Percentiles rank a stretch among this genome's conserved stretches.
Evolutionary conservation across 2,797 vertebrate genomes (phyloP).

Genomic region (Sebastes minor): DNA sequence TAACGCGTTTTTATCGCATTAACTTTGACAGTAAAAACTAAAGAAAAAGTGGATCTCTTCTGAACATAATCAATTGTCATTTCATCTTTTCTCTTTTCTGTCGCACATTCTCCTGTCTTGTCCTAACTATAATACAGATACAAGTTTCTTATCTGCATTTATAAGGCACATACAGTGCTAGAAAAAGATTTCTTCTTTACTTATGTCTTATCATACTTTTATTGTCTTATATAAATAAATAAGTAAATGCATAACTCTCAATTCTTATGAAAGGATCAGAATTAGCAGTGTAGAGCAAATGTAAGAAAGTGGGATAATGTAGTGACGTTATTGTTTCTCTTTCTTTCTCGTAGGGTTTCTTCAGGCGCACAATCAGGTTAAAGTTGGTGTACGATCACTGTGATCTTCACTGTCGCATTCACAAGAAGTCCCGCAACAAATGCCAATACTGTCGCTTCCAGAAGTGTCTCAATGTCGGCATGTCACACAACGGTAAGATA

Average conservation of each 20-base stretch:
- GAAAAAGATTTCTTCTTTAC: background rate
- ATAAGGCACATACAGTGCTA: background rate
- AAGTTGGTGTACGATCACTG: conserved; percentile 98
- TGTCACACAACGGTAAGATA: conserved; percentile 97
- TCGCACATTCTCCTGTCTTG: background rate
- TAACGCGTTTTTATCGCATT: too few species aligned
- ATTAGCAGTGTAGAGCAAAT: background rate
- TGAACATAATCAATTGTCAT: background rate
- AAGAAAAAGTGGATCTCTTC: background rate
- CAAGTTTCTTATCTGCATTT: background rate
- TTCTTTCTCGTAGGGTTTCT: conserved; percentile 88
- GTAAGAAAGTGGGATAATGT: background rate
- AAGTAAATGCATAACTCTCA: background rate
- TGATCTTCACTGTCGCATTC: conserved; percentile 96
- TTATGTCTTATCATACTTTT: background rate
- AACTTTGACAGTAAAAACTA: background rate
- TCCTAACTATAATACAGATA: background rate
- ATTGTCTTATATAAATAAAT: background rate
- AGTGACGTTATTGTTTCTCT: background rate
- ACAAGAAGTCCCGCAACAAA: conserved; percentile 99
- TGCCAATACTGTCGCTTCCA: conserved; percentile 99
- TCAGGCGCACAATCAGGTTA: conserved; percentile 95
- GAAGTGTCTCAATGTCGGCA: conserved; percentile 97
- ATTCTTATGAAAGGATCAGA: background rate
- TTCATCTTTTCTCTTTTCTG: background rate